Base-by-base conservation (phyloP, 37 sponge, comb jelly and placozoan species). In the Eunapius fragilis region DNA sequence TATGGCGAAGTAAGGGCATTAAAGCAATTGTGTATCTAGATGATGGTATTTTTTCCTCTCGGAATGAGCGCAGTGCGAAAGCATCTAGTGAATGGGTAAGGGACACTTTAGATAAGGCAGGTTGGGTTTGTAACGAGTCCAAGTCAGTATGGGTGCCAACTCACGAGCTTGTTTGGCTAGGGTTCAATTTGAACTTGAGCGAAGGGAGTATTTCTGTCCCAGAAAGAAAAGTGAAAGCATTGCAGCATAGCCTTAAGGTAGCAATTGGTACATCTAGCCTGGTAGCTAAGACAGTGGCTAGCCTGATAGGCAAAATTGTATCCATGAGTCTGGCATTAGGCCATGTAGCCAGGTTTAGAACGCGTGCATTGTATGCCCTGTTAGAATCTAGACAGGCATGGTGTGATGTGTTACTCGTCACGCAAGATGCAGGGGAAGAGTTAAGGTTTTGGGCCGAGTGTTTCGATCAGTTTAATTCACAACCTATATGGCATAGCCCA, bases 261-360 rank as follows among this genome's bases (percentile, higher is more conserved):
- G 28, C 41, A 41, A 6, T 41, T 41, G 6, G 6, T 3, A 41
- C 41, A 41, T 41, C 41, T 41, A 41, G 41, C 41, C 41, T 41
- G 41, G 3, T 41, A 27, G 82, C 82, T 37, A 68, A 37, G 38
- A 23, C 25, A 36, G 23, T 82, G 37, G 82, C 82, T 31, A 27
- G 82, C 35, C 35, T 82, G 27, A 36, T 82, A 19, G 82, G 82
- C 32, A 82, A 6, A 25, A 82, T 82, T 32, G 69, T 82, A n/a
- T 70, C 72, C 23, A 70, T 82, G 82, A 25, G 72, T 35, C 36
- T 70, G 7, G 82, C 82, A 70, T 22, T 82, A 3, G 72, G 82
- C 25, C 70, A 2, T 6, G 72, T 82, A 28, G 31, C 34, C 70
- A 70, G 36, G 34, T 70, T 82, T 14, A 68, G 25, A 71, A 70